These are phyloP conservation scores for Peucedramus taeniatus DNA, from an alignment of 2,113 vertebrate species.

Conservation along the genomic window DNA sequence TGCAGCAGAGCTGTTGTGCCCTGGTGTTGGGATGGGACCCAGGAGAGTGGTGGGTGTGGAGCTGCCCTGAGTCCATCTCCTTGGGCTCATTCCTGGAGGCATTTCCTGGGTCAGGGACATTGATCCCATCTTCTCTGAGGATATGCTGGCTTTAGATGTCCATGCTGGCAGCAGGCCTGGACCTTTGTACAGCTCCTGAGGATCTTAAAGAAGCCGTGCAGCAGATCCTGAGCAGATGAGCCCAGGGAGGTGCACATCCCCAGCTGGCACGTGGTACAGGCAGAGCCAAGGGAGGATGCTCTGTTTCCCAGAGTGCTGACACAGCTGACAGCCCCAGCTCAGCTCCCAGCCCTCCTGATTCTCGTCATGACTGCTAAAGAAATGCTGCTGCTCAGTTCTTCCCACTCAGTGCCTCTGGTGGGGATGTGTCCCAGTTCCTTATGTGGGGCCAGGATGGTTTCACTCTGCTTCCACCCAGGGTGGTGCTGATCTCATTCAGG, in stretches of 20 bases:
- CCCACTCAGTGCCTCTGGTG: neutral
- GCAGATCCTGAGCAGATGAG: neutral
- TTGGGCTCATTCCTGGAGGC: neutral
- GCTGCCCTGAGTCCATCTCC: neutral
- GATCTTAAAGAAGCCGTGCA: neutral
- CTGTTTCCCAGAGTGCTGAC: neutral
- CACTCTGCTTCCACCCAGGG: neutral
- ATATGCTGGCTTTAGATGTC: neutral
- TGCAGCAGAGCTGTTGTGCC: neutral
- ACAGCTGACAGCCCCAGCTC: neutral
- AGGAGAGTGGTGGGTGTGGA: neutral
- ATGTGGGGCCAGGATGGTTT: neutral
- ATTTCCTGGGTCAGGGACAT: neutral
- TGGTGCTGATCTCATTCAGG: neutral
- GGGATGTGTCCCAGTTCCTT: neutral
- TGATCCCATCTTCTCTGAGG: neutral
- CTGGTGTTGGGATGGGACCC: accelerated
- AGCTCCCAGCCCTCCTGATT: neutral
- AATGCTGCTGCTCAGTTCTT: neutral
- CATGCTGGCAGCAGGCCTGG: neutral
- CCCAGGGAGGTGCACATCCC: neutral
- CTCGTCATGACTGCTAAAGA: accelerated
- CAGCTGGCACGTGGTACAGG: accelerated
- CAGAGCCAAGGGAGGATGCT: neutral
- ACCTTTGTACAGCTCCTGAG: neutral